Evolutionary conservation across 1,140 invertebrate genomes (phyloP), one percentile per base, ranked within the genome.

Genomic region (Drosophila ohnishii): DNA sequence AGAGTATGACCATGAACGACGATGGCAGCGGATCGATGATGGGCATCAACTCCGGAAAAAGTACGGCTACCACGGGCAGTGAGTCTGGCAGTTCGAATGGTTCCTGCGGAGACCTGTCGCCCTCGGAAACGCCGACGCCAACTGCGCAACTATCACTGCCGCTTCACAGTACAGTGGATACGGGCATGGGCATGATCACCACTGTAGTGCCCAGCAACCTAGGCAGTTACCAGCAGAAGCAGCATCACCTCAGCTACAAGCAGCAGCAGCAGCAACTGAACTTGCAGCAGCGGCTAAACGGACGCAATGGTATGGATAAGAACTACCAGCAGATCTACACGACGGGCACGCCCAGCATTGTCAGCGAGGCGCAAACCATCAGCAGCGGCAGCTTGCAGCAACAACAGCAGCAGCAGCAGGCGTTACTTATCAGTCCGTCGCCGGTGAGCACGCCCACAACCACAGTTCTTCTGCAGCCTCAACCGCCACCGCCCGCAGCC

Each of bases 81-180:
- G 91, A 92, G 51, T 83, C 90, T 8, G 90, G 91, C 47, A 91
- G 90, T 58, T 91, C 91, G 14, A 88, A 90, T 63, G 91, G 89
- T 16, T 92, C 91, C 13, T 84, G 77, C 22, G 90, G 87, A 7
- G 91, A 92, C 34, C 73, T 83, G 50, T 85, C 91, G 45, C 91
- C 91, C 48, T 91, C 91, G 35, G 88, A 90, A 69, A 90, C 91
- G 30, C 90, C 91, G 44, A 90, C 85, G 16, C 74, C 73, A 37
- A 55, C 51, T 7, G 64, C 62, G 9, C 65, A 80, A 48, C 42
- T 76, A n/a, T 39, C 74, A 50, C 47, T 76, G 73, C 53, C 73
- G 19, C 25, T 79, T n/a, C 67, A 77, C 60, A 69, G 44, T 42
- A 40, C 76, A 25, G 80, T 65, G 10, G 74, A 56, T n/a, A 72